phyloP scores from a whole-genome alignment of 2,888 invertebrate species.

The Papilio protenor region DNA sequence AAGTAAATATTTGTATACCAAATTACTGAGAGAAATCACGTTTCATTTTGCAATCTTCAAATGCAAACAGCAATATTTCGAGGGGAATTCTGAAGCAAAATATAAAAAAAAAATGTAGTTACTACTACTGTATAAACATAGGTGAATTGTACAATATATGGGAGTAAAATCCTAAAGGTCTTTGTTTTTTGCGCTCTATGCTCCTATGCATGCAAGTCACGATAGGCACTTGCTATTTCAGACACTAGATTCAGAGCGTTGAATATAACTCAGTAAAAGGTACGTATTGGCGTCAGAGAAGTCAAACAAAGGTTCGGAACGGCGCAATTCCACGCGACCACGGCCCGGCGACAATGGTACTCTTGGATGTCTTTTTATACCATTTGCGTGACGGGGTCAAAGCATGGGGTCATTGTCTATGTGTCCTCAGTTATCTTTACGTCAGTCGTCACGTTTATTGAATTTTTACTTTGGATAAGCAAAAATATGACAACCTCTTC shows the following conservation, averaged over 20 bases:
- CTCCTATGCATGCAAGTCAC: slow-evolving; percentile 22
- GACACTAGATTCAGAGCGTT: slow-evolving; percentile 16
- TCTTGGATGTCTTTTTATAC: slow-evolving; percentile 29
- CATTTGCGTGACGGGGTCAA: slow-evolving; percentile 25
- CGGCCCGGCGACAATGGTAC: slow-evolving; percentile 25
- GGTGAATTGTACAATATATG: neutral
- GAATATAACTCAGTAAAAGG: slow-evolving; percentile 36
- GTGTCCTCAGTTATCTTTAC: slow-evolving; percentile 12
- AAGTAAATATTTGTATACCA: neutral
- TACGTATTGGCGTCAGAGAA: slow-evolving; percentile 31
- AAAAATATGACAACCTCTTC: too few relatives aligned
- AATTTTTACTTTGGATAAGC: neutral
- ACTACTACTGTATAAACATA: neutral
- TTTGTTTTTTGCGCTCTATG: slow-evolving; percentile 12
- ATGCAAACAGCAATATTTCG: neutral
- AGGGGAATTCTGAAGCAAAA: neutral
- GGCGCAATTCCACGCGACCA: slow-evolving; percentile 34
- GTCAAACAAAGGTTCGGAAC: slow-evolving; percentile 32
- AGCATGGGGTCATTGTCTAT: slow-evolving; percentile 26
- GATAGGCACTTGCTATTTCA: slow-evolving; percentile 24
- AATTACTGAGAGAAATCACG: neutral
- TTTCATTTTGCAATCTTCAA: neutral
- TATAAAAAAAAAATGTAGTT: neutral
- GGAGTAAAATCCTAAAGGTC: neutral
- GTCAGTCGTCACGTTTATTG: neutral